These are phyloP conservation scores for Bombus pyrosoma DNA, from an alignment of 1,140 invertebrate genomes.

Conservation along the genomic window DNA sequence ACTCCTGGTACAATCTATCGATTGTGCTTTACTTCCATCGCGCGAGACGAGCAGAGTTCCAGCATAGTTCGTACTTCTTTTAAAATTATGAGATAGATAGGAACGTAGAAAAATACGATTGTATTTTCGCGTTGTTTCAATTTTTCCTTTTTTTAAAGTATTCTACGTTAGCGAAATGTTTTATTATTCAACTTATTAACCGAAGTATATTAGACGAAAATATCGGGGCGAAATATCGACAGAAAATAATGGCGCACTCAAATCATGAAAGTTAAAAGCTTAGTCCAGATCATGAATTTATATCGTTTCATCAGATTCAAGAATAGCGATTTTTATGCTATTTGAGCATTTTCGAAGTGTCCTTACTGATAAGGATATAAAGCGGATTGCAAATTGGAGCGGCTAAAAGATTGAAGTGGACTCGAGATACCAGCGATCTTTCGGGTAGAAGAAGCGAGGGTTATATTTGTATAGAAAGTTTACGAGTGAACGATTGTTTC, in stretches of 20 bases:
- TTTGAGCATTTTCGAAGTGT: background rate
- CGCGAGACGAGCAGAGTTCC: background rate
- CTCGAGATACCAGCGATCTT: background rate
- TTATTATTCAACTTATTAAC: no score
- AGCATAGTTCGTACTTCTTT: background rate
- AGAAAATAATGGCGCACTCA: background rate
- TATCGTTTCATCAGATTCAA: no score
- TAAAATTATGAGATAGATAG: background rate
- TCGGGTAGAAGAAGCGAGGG: background rate
- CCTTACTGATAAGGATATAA: background rate
- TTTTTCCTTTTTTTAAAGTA: no score
- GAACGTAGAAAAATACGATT: no score
- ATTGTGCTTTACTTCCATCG: background rate
- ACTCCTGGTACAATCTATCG: background rate
- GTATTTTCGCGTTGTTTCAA: no score
- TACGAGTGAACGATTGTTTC: background rate
- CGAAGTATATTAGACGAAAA: background rate
- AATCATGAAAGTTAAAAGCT: no score
- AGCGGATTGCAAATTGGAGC: background rate
- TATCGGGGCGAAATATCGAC: background rate
- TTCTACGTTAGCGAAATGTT: no score
- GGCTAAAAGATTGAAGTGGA: background rate
- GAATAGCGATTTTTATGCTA: no score
- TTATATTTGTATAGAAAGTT: background rate
- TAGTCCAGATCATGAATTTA: background rate